These are phyloP conservation scores for Hemicordylus capensis DNA, from an alignment of 2,113 vertebrate genomes.

Conservation along the genomic window DNA sequence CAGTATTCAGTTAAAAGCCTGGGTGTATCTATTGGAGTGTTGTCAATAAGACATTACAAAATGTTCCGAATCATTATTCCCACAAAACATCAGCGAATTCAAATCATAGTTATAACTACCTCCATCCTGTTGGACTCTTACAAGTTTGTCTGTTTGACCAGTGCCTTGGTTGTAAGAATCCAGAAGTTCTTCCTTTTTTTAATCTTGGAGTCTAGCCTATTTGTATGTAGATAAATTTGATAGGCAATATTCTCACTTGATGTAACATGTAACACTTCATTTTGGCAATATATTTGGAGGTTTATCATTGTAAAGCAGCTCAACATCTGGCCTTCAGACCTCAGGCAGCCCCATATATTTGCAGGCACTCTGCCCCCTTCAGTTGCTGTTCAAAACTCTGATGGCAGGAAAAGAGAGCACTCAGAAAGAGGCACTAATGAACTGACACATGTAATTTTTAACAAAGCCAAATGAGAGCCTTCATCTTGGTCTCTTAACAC, in stretches of 20 bases:
- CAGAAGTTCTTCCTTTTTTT: not conserved
- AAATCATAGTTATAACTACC: not conserved
- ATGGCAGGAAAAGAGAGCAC: not conserved
- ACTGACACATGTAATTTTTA: not conserved
- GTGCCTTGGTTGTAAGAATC: not conserved
- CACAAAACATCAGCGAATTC: not conserved
- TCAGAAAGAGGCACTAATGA: not conserved
- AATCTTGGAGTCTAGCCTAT: not conserved
- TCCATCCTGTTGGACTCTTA: not conserved
- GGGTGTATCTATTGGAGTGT: not conserved
- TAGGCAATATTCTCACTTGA: not conserved
- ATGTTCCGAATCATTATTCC: not conserved
- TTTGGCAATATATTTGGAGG: not conserved
- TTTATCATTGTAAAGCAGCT: not conserved
- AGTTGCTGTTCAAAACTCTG: not conserved
- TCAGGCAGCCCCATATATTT: not conserved
- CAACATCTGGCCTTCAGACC: not conserved
- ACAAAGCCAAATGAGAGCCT: constrained; percentile 9
- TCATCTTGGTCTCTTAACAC: constrained; percentile 25
- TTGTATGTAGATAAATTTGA: not conserved
- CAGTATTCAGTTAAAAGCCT: too few relatives aligned
- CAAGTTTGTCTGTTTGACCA: not conserved
- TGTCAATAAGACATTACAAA: not conserved
- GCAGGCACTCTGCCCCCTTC: not conserved
- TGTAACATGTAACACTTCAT: not conserved